Evolutionary conservation across 1,140 invertebrate genomes (phyloP).

Genomic region (Bathynomus jamesi): DNA sequence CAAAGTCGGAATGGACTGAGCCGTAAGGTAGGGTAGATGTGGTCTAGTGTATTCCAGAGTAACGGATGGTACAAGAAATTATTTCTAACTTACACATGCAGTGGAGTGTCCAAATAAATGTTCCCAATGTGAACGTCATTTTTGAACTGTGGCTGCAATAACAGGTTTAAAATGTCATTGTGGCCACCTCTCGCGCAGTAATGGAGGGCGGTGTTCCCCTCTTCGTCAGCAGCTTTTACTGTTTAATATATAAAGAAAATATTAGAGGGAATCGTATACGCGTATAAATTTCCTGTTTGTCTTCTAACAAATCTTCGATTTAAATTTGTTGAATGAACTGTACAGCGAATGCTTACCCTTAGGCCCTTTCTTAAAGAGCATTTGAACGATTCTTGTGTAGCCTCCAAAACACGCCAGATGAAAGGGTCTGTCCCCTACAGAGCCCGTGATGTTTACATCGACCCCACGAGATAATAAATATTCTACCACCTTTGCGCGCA

Average conservation of each 20-base stretch:
- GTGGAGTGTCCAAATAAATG: slow-evolving; percentile 48
- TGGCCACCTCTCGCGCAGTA: slow-evolving; percentile 48
- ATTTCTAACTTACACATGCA: slow-evolving; percentile 44
- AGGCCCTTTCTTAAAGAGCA: slow-evolving; percentile 44
- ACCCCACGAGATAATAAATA: slow-evolving; percentile 43
- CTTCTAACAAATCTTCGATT: not conserved
- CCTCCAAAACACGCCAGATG: slow-evolving; percentile 47
- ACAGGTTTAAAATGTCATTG: slow-evolving; percentile 42
- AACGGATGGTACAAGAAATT: too few relatives aligned
- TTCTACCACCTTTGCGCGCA: slow-evolving; percentile 43
- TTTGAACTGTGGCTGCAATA: slow-evolving; percentile 41
- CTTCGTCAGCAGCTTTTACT: slow-evolving; percentile 24
- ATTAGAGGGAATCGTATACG: not conserved
- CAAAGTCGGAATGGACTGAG: too few relatives aligned
- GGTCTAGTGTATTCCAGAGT: too few relatives aligned
- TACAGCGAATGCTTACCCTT: slow-evolving; percentile 39
- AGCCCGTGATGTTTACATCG: slow-evolving; percentile 46
- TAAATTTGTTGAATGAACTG: not conserved
- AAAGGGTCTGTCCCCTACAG: slow-evolving; percentile 47
- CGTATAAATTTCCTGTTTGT: not conserved
- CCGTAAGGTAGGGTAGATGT: too few relatives aligned
- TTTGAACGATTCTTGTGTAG: slow-evolving; percentile 43
- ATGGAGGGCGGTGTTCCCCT: slow-evolving; percentile 41
- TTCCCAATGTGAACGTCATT: slow-evolving; percentile 42
- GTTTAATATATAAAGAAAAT: not conserved